Base-by-base conservation (phyloP, 2,888 invertebrate species). In the Priapulus caudatus region DNA sequence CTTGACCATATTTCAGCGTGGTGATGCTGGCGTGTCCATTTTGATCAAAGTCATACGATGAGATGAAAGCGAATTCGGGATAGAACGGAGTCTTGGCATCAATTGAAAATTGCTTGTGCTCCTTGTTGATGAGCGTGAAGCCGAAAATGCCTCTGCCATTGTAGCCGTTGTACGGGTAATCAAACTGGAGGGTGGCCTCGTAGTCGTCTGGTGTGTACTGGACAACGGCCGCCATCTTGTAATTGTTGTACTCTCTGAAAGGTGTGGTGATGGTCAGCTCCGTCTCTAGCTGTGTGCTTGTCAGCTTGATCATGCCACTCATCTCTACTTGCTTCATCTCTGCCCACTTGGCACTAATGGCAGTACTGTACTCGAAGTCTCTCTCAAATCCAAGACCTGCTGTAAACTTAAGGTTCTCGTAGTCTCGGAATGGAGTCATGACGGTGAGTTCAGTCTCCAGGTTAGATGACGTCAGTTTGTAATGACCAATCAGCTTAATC, bases 101-200 rank as follows among this genome's bases (percentile, higher is more conserved):
- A 33, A 33, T n/a, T 10, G 33, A 33, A 33, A 33, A 33, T 33
- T 33, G 10, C 33, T 33, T 33, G 33, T 33, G 33, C 10, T 33
- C 33, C 33, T 33, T 33, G 33, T 33, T 33, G 33, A 33, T 33
- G 33, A 33, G 33, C 10, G 10, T 33, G 33, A 33, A 33, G 10
- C 10, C 10, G 33, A 33, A 33, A n/a, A 33, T 33, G 33, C 33
- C 33, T n/a, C n/a, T 33, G 33, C 33, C 33, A n/a, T 33, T 33
- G 33, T 33, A 33, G 33, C n/a, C 33, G 33, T 33, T 33, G 33
- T 33, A 33, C 10, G 33, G 33, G n/a, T 33, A 33, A n/a, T n/a
- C 33, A 33, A 33, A 33, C 33, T 33, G 10, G 10, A n/a, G 10
- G 10, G 33, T 33, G 33, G 33, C 33, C 33, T 10, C n/a, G 33